Evolutionary conservation across 1,140 invertebrate species (phyloP).

Genomic region (Hycleus phaleratus): DNA sequence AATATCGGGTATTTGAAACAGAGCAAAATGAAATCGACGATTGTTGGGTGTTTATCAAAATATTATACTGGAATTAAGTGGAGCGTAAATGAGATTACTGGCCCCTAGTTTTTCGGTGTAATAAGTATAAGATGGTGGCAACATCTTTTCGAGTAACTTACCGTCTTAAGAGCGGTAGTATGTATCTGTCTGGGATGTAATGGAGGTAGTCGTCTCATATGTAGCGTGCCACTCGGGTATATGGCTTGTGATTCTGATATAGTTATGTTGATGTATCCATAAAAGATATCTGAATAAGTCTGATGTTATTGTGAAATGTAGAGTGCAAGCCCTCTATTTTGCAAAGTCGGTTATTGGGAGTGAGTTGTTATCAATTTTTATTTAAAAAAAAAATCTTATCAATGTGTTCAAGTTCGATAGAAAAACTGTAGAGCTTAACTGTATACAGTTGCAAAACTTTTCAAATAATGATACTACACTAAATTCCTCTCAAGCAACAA

Average conservation of each 20-base stretch:
- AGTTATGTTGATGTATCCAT: slow-evolving; percentile 20
- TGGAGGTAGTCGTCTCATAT: slow-evolving; percentile 13
- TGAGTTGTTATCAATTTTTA: too few relatives aligned
- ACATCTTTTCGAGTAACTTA: neutral
- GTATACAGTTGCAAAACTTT: too few relatives aligned
- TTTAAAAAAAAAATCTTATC: too few relatives aligned
- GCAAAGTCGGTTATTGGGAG: too few relatives aligned
- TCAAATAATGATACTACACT: too few relatives aligned
- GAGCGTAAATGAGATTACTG: slow-evolving; percentile 11
- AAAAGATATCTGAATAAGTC: slow-evolving; percentile 20
- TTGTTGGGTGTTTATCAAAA: too few relatives aligned
- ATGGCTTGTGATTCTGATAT: slow-evolving; percentile 22
- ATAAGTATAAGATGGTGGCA: slow-evolving; percentile 1
- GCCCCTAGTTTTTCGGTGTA: neutral
- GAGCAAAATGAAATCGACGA: too few relatives aligned
- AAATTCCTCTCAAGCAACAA: too few relatives aligned
- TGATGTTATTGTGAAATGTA: slow-evolving; percentile 14
- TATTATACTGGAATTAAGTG: slow-evolving; percentile 3
- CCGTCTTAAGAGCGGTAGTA: slow-evolving; percentile 7
- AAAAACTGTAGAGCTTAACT: too few relatives aligned
- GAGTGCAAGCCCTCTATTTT: neutral
- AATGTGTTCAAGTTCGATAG: too few relatives aligned
- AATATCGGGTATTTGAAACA: too few relatives aligned
- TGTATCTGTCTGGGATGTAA: slow-evolving; percentile 15
- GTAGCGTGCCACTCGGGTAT: slow-evolving; percentile 22